These are phyloP conservation scores for Drusus annulatus DNA, from an alignment of 1,140 invertebrate species.

Conservation along the genomic window DNA sequence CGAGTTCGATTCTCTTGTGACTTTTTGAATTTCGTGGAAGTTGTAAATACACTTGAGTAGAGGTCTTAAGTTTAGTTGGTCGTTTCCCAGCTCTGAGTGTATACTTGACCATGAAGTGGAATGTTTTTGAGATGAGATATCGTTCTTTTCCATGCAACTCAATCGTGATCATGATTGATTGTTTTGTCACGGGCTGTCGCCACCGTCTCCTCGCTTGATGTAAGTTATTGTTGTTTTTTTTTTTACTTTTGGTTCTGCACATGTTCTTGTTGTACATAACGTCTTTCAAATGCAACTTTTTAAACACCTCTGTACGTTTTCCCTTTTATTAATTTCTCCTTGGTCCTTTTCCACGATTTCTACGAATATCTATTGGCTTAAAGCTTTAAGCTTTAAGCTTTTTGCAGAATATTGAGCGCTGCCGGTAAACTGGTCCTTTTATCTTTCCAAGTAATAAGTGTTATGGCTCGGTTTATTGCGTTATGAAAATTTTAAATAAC, in stretches of 20 bases:
- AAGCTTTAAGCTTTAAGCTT: no score
- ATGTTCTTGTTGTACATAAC: conserved; percentile 42
- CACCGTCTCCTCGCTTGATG: conserved; percentile 68
- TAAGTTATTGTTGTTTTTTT: conserved; percentile 66
- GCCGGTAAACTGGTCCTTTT: no score
- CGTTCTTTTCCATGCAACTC: conserved; percentile 60
- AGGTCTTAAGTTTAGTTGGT: background rate
- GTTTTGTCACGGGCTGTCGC: conserved; percentile 67
- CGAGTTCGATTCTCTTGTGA: background rate
- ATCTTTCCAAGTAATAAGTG: no score
- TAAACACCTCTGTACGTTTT: conserved; percentile 27
- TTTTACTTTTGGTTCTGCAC: conserved; percentile 36
- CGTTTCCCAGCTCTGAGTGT: conserved; percentile 21
- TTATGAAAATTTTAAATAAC: background rate
- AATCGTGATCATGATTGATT: conserved; percentile 61
- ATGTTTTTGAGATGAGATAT: conserved; percentile 56
- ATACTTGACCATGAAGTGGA: conserved; percentile 31
- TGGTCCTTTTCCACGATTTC: no score
- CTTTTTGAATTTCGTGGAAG: background rate
- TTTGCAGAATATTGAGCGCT: no score
- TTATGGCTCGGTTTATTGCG: no score
- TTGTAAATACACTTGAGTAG: background rate
- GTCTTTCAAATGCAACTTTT: conserved; percentile 30
- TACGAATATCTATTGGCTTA: no score
- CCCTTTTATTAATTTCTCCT: background rate